Evolutionary conservation across 2,888 invertebrate genomes (phyloP).

Genomic region (Cristatella mucedo): DNA sequence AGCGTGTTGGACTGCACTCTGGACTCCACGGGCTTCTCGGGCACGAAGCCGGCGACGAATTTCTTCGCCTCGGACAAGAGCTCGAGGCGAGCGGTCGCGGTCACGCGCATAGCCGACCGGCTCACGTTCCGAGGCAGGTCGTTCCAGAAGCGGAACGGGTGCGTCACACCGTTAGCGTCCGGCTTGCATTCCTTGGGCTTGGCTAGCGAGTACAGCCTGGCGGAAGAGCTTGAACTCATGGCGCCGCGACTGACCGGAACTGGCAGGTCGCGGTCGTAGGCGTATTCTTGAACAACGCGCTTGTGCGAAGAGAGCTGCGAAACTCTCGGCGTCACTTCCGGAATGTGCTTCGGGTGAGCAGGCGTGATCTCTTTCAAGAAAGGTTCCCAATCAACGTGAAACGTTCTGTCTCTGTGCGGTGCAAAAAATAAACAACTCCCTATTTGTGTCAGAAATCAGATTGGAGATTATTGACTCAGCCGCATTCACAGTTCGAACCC

Average conservation of each 20-base stretch:
- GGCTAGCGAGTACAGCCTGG: too few species aligned
- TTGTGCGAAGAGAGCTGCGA: constrained; percentile 17
- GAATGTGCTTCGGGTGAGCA: neutral
- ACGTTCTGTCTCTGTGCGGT: too few species aligned
- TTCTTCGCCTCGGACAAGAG: constrained; percentile 20
- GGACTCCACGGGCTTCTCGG: constrained; percentile 22
- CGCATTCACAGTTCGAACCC: too few species aligned
- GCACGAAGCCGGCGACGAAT: constrained; percentile 18
- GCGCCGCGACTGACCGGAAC: constrained; percentile 14
- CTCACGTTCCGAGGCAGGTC: constrained; percentile 5
- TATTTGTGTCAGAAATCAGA: too few species aligned
- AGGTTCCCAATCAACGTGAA: too few species aligned
- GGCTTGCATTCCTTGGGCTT: too few species aligned
- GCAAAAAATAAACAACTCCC: too few species aligned
- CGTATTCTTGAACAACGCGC: constrained; percentile 14
- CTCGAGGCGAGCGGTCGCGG: constrained; percentile 19
- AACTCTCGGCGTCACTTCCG: constrained; percentile 17
- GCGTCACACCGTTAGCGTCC: too few species aligned
- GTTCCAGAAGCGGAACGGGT: constrained; percentile 14
- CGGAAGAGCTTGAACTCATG: too few species aligned
- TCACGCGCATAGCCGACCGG: constrained; percentile 16
- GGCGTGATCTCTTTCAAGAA: constrained; percentile 6
- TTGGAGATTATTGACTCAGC: too few species aligned
- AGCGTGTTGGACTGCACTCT: constrained; percentile 15
- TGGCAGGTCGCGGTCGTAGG: constrained; percentile 17